These are phyloP conservation scores for Thymallus thymallus DNA, from an alignment of 2,113 vertebrate species.

Conservation along the genomic window DNA sequence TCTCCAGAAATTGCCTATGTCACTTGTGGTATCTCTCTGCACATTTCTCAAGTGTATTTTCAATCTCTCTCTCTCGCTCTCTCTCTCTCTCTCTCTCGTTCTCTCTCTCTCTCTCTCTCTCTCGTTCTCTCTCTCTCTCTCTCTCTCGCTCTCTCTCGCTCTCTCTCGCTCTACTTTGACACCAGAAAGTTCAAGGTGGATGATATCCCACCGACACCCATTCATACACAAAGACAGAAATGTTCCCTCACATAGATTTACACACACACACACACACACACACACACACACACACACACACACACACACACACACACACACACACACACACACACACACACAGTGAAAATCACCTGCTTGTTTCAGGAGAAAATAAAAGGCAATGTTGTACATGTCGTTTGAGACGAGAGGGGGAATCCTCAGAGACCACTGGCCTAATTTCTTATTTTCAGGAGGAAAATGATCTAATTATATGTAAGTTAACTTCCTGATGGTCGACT, in stretches of 20 bases:
- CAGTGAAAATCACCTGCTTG: constrained; percentile 73
- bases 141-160: neutral
- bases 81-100: constrained; percentile 26
- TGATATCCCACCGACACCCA: neutral
- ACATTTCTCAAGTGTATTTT: constrained; percentile 73
- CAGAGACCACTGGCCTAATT: constrained; percentile 77
- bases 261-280: too few relatives aligned
- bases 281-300: too few relatives aligned
- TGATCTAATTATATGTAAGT: constrained; percentile 82
- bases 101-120: constrained; percentile 29
- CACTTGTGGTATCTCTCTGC: constrained; percentile 65
- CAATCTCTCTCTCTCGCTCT: constrained; percentile 26
- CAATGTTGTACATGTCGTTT: constrained; percentile 66
- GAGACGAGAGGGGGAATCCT: constrained; percentile 73
- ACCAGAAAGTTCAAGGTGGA: constrained; percentile 20
- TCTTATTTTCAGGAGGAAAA: constrained; percentile 81
- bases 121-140: constrained; percentile 42
- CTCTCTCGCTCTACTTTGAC: constrained; percentile 55
- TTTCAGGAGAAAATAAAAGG: constrained; percentile 73
- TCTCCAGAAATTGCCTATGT: constrained; percentile 75
- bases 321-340: neutral
- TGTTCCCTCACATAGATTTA: neutral
- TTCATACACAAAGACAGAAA: neutral
- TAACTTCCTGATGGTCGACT: constrained; percentile 78
- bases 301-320: too few relatives aligned